Base-by-base conservation (phyloP, 2,113 vertebrate species). In the Vulpes ferrilata region DNA sequence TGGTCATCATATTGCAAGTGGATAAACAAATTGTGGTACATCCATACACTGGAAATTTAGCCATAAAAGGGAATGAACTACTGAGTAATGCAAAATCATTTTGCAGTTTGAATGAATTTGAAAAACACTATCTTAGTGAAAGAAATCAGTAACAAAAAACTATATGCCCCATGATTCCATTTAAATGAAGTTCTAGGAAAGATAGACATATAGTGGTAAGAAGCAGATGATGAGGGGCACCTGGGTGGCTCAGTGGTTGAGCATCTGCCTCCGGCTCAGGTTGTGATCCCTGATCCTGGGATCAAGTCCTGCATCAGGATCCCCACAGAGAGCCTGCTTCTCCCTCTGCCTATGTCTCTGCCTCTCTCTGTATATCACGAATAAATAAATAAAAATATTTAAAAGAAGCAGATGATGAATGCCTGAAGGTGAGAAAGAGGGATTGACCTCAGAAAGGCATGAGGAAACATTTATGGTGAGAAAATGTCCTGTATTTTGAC, bases 51-150 rank as follows among this genome's bases (percentile, higher is more conserved):
- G n/a, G 35, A 74, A 59, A 73, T 38, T 85, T 15, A 84, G 48
- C 22, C 83, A 71, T 35, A 64, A 88, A 65, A 2, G 38, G 17
- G 27, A 90, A 87, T 62, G 23, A 92, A 48, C 32, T 62, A 90
- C 51, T n/a, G 22, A 78, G 48, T 6, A 35, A 16, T 82, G 3
- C 3, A 35, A 89, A 82, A 38, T 60, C 5, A 48, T 80, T 67
- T 59, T 76, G 6, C 13, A 51, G 78, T 97, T 82, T 85, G 11
- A 92, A 51, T 43, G 15, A 93, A 88, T 88, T 59, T 86, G n/a
- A 79, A 92, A 95, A 71, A 22, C 6, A 48, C 48, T 20, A 7
- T 71, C 4, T 90, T 16, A n/a, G 19, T 87, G 69, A 84, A 95
- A 88, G 20, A 81, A 87, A 87, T 30, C 6, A 90, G 25, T 59